phyloP scores from a whole-genome alignment of 2,888 invertebrate genomes.

The Clunio marinus region DNA sequence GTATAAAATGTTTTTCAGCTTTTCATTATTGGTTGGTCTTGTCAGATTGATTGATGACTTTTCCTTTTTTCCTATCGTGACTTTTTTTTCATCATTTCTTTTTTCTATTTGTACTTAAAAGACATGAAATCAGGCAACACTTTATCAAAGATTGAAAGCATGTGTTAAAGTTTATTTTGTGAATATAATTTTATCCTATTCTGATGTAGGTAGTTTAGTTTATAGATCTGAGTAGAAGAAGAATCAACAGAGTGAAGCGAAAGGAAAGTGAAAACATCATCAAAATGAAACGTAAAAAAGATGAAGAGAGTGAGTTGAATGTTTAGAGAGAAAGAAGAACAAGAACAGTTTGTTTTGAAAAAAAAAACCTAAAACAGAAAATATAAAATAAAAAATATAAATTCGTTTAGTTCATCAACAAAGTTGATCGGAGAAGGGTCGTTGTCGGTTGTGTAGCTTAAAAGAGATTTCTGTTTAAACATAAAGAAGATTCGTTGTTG shows the following conservation, averaged over 20 bases:
- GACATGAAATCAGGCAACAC: background rate
- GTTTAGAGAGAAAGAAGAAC: too few relatives aligned
- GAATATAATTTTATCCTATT: background rate
- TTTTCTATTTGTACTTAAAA: background rate
- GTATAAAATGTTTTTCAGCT: too few relatives aligned
- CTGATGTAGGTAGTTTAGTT: conserved; percentile 14
- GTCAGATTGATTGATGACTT: too few relatives aligned
- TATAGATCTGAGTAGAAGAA: too few relatives aligned
- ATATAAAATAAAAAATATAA: background rate
- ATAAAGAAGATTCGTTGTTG: background rate
- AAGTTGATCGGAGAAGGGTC: conserved; percentile 9
- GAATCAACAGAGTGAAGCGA: background rate
- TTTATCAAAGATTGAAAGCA: background rate
- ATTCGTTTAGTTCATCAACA: conserved; percentile 13
- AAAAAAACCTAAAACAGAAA: too few relatives aligned
- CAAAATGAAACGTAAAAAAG: background rate
- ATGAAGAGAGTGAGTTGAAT: conserved; percentile 1
- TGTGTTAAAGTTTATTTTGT: conserved; percentile 14
- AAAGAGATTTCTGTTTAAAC: background rate
- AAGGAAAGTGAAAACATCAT: conserved; percentile 18
- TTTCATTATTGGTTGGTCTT: background rate
- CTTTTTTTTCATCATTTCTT: too few relatives aligned
- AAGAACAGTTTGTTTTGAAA: too few relatives aligned
- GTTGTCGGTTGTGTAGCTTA: background rate
- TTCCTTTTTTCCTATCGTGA: too few relatives aligned